phyloP scores from a whole-genome alignment of 92 coral and sea anemone genomes.

The Meandrina meandrites region DNA sequence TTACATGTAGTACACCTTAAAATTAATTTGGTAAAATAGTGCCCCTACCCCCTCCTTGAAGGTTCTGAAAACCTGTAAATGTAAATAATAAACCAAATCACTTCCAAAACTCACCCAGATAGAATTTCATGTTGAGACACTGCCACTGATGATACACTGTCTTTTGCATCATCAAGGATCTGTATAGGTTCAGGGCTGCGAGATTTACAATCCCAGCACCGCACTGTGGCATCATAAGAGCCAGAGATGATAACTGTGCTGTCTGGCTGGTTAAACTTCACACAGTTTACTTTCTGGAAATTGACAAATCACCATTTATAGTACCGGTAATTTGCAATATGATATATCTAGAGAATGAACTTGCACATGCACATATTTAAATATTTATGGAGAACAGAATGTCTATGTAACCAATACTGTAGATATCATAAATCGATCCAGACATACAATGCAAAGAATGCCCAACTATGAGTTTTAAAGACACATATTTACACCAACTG shows the following conservation, averaged over 20 bases:
- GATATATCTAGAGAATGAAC: not conserved
- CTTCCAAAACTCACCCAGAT: slow-evolving; percentile 68
- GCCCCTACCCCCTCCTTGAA: too few relatives aligned
- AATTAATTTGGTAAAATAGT: not conserved
- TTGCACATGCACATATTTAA: too few relatives aligned
- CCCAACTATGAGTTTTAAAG: too few relatives aligned
- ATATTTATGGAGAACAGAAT: too few relatives aligned
- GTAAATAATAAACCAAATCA: not conserved
- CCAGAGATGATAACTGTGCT: slow-evolving; percentile 91
- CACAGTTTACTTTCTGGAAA: slow-evolving; percentile 89
- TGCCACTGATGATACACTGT: slow-evolving; percentile 81
- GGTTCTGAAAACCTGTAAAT: not conserved
- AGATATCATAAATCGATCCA: too few relatives aligned
- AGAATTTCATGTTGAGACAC: slow-evolving; percentile 89
- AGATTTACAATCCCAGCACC: slow-evolving; percentile 94
- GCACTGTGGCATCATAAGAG: slow-evolving; percentile 92
- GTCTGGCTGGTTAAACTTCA: slow-evolving; percentile 92
- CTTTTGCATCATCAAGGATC: slow-evolving; percentile 94
- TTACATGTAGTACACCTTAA: too few relatives aligned
- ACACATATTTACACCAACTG: too few relatives aligned
- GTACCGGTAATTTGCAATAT: not conserved
- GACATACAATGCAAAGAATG: too few relatives aligned
- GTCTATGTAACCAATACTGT: too few relatives aligned
- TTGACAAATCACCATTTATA: not conserved
- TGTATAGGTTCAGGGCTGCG: slow-evolving; percentile 95